Evolutionary conservation across 1,140 invertebrate genomes (phyloP).

Genomic region (Nasonia longicornis): DNA sequence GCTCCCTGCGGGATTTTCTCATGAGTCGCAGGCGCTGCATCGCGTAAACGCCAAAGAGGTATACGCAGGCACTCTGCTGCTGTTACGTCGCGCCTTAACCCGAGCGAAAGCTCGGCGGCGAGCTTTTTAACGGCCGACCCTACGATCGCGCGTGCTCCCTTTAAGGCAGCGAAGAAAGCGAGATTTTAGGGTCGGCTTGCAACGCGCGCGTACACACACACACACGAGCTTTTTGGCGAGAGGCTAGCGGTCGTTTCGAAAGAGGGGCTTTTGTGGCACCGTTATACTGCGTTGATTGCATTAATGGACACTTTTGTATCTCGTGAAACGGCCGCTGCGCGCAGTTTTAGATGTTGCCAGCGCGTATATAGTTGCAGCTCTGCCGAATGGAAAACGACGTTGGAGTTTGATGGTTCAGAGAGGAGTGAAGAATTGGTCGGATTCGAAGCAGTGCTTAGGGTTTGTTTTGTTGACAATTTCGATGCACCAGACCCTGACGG

Average conservation of each 20-base stretch:
- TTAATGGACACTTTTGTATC: neutral
- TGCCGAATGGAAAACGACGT: neutral
- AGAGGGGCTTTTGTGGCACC: neutral
- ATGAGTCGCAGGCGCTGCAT: neutral
- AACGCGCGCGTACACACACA: neutral
- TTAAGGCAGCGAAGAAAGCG: neutral
- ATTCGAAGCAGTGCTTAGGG: no score
- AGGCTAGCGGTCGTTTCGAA: neutral
- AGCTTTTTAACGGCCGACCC: slow-evolving; percentile 13
- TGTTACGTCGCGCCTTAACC: neutral
- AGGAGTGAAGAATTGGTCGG: no score
- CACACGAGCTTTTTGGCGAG: no score
- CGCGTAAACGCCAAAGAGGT: slow-evolving; percentile 4
- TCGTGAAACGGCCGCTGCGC: neutral
- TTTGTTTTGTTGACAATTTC: no score
- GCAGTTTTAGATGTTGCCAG: neutral
- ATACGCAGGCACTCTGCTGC: neutral
- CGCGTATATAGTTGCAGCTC: neutral
- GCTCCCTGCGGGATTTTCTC: slow-evolving; percentile 18
- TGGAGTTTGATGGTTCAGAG: neutral
- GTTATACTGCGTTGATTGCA: neutral
- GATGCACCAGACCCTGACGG: no score
- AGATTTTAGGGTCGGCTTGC: neutral
- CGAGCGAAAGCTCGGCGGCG: neutral
- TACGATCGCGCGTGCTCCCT: neutral